Evolutionary conservation across 2,113 vertebrate species (phyloP).

Genomic region (Rhodinocichla rosea): DNA sequence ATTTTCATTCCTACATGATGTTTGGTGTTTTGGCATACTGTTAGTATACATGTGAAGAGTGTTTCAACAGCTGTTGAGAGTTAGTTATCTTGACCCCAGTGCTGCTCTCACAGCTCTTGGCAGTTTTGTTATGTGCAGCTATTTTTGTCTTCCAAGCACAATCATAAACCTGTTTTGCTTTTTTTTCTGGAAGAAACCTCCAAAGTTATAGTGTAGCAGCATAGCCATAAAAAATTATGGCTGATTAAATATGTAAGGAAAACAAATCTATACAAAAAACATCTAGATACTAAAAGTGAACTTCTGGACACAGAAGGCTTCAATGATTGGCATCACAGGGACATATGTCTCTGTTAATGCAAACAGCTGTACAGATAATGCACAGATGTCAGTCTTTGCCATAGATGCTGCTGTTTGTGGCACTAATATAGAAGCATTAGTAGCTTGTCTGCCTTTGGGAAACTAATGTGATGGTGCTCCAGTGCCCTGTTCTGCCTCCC

Average conservation of each 20-base stretch:
- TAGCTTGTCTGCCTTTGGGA: background rate
- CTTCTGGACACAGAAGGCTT: background rate
- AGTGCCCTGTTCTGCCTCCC: background rate
- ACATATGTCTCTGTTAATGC: background rate
- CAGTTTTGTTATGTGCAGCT: background rate
- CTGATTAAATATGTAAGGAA: background rate
- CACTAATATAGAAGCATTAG: background rate
- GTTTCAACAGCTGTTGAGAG: background rate
- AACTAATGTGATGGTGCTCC: background rate
- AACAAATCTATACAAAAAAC: background rate
- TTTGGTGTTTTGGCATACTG: background rate
- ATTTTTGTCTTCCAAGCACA: background rate
- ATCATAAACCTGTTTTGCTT: background rate
- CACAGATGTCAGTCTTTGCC: background rate
- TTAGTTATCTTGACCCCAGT: background rate
- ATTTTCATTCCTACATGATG: background rate
- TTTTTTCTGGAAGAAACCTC: background rate
- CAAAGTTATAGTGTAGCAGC: background rate
- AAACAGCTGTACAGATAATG: background rate
- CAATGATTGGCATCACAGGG: background rate
- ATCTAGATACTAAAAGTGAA: background rate
- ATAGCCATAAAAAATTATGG: background rate
- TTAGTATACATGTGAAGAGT: background rate
- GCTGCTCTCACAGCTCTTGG: background rate
- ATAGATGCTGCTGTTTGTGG: background rate